Base-by-base conservation (phyloP, 2,888 invertebrate species). In the Rhagonycha fulva region DNA sequence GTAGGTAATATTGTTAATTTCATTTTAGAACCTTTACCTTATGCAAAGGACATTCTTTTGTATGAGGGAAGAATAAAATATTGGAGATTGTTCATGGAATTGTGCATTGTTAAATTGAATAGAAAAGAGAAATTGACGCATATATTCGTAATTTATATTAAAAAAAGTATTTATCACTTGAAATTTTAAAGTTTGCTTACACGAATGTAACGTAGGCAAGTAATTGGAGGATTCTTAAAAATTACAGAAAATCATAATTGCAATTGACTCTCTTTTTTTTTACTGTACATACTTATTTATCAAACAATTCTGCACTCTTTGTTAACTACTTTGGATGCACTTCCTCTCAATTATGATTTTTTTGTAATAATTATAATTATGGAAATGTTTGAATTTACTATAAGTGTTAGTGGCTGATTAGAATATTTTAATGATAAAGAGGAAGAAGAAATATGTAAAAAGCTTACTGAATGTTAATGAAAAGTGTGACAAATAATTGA, bases 321-420 rank as follows among this genome's bases (percentile, higher is more conserved):
- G 26, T 70, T 61, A n/a, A n/a, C n/a, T n/a, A 69, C 60, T 70
- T 66, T 70, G 14, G 63, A 62, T 60, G 61, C 68, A 68, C 68
- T 68, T 62, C 12, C 47, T 47, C 47, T 47, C 70, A 68, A 63
- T 75, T 74, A 78, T 74, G 77, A 72, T 76, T 79, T 80, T 74
- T 80, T 77, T 68, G 80, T 79, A 79, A 77, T 68, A 70, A 74
- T 71, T 75, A 62, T 74, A 47, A n/a, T 47, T 47, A 78, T 73
- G 79, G 79, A 80, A 80, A 82, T 84, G 84, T 84, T 84, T 82
- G 82, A 83, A 82, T 78, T 84, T 84, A 84, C 80, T 83, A 82
- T 86, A 86, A 85, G 86, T 86, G 86, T 86, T 86, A 86, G 86
- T 86, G 85, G 83, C 85, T 84, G 85, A 84, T 84, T 85, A 86